phyloP scores from a whole-genome alignment of 2,888 invertebrate genomes.

The Amaurobius ferox region DNA sequence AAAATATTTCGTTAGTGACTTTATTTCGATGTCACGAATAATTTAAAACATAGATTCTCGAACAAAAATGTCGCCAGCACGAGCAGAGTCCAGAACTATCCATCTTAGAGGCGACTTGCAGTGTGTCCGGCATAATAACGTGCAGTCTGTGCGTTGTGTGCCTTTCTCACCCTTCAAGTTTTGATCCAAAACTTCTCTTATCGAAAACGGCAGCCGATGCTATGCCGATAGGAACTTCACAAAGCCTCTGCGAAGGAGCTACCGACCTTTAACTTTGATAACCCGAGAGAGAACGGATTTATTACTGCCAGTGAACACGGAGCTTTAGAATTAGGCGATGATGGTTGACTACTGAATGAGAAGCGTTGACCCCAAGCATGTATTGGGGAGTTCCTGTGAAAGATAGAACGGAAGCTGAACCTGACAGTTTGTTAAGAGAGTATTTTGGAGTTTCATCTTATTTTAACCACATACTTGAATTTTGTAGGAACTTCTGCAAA shows the following conservation, averaged over 20 bases:
- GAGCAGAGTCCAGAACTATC: too few species aligned
- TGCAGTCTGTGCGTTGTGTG: not conserved
- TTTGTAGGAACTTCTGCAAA: too few species aligned
- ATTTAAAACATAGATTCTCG: too few species aligned
- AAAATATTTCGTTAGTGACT: too few species aligned
- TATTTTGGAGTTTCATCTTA: too few species aligned
- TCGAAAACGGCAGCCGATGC: constrained; percentile 1
- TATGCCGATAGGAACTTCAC: not conserved
- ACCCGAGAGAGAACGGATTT: constrained; percentile 1
- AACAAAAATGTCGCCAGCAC: too few species aligned
- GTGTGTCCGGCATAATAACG: not conserved
- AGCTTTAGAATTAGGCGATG: not conserved
- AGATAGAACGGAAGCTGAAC: too few species aligned
- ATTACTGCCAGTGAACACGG: not conserved
- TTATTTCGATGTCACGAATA: too few species aligned
- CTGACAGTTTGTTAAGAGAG: too few species aligned
- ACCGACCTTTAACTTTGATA: not conserved
- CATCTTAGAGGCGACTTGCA: not conserved
- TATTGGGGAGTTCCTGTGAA: too few species aligned
- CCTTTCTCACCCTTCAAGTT: not conserved
- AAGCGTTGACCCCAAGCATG: not conserved
- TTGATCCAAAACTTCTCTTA: not conserved
- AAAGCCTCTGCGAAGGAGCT: not conserved
- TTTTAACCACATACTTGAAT: too few species aligned
- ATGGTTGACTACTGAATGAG: not conserved